phyloP scores from a whole-genome alignment of 2,797 vertebrate genomes.

The Sitta carolinensis region DNA sequence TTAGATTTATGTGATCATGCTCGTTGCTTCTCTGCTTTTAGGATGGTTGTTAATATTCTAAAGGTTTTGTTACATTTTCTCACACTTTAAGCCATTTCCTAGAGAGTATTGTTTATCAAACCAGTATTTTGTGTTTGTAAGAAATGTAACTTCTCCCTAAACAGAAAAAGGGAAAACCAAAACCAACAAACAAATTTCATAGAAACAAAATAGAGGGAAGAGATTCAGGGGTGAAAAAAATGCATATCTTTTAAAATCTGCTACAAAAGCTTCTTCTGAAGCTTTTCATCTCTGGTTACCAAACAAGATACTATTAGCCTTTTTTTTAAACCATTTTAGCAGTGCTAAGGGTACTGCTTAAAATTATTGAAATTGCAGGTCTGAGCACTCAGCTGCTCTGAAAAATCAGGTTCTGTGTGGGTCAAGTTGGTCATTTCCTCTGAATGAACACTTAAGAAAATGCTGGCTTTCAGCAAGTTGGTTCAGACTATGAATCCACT shows the following conservation, averaged over 20 bases:
- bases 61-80: background rate
- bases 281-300: background rate
- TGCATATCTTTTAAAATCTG: background rate
- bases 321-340: background rate
- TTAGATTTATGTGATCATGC: background rate
- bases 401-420: background rate
- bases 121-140: background rate
- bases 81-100: background rate
- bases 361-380: background rate
- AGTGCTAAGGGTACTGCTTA: background rate
- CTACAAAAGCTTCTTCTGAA: background rate
- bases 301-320: background rate
- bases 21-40: slow-evolving; percentile 11
- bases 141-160: background rate
- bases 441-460: slow-evolving; percentile 11
- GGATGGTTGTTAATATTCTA: slow-evolving; percentile 3
- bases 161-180: background rate
- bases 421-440: slow-evolving; percentile 16
- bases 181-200: background rate
- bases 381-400: background rate
- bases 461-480: background rate
- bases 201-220: background rate
- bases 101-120: background rate
- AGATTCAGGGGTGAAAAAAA: background rate
- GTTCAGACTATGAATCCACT: background rate